A percentile compares a stretch with the other conserved stretches of the same genome.
Evolutionary conservation across 2,888 invertebrate genomes (phyloP).

Genomic region (Brachypalpus laphriformis): DNA sequence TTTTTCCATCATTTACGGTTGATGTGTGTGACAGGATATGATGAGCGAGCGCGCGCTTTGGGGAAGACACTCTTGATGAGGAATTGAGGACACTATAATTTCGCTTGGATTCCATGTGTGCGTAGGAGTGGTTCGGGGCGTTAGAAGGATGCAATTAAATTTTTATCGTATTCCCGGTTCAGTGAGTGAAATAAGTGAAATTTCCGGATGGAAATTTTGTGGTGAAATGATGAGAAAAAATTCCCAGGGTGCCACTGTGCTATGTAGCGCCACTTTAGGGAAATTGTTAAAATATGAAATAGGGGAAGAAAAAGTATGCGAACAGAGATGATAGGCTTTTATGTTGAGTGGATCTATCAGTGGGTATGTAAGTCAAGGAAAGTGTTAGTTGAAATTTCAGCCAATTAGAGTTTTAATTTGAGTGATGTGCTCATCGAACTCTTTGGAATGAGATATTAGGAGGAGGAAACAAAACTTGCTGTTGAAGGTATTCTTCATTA

Average conservation of each 20-base stretch:
- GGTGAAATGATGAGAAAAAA: constrained; percentile 43
- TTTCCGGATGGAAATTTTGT: constrained; percentile 50
- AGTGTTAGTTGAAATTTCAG: background rate
- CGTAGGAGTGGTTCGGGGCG: constrained; percentile 3
- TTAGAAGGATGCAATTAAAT: constrained; percentile 62
- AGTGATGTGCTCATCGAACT: too few species aligned
- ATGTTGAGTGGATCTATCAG: constrained; percentile 15
- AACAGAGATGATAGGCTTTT: constrained; percentile 3
- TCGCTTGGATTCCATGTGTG: background rate
- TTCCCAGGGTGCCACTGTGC: background rate
- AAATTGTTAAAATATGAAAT: constrained; percentile 3
- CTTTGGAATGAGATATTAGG: too few species aligned
- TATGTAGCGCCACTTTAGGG: background rate
- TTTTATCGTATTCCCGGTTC: constrained; percentile 63
- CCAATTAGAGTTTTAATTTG: background rate
- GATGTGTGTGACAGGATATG: constrained; percentile 12
- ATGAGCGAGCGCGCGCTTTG: background rate
- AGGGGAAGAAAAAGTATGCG: background rate
- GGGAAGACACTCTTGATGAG: constrained; percentile 23
- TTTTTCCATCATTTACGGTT: constrained; percentile 55
- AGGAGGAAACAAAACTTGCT: too few species aligned
- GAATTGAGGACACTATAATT: constrained; percentile 61
- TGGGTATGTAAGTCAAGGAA: background rate
- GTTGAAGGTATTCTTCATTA: too few species aligned
- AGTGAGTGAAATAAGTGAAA: constrained; percentile 67